Evolutionary conservation across 1,140 invertebrate species (phyloP).

Genomic region (Melitaea cinxia): DNA sequence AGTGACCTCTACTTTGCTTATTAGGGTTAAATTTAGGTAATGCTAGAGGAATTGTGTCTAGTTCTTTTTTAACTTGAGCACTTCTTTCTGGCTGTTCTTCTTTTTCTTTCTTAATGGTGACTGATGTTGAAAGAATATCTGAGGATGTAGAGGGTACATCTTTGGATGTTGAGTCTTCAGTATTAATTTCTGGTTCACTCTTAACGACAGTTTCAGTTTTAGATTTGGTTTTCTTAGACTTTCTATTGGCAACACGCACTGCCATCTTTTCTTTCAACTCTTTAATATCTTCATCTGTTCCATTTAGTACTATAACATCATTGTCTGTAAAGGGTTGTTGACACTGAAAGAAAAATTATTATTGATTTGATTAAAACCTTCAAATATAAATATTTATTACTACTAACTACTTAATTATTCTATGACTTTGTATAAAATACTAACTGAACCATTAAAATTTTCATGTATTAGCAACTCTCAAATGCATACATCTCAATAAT

Average conservation of each 20-base stretch:
- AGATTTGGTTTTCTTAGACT: slow-evolving; percentile 85
- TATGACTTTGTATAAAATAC: too few species aligned
- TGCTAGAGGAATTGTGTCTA: slow-evolving; percentile 70
- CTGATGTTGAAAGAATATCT: slow-evolving; percentile 41
- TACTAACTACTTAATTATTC: too few species aligned
- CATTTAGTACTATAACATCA: slow-evolving; percentile 94
- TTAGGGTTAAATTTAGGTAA: slow-evolving; percentile 74
- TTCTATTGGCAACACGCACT: slow-evolving; percentile 84
- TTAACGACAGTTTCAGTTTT: slow-evolving; percentile 50
- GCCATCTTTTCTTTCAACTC: slow-evolving; percentile 85
- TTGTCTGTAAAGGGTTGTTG: slow-evolving; percentile 88
- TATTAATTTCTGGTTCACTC: slow-evolving; percentile 50
- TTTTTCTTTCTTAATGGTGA: slow-evolving; percentile 35
- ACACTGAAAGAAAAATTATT: slow-evolving; percentile 83
- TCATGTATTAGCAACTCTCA: too few species aligned
- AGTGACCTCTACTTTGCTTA: slow-evolving; percentile 71
- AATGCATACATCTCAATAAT: too few species aligned
- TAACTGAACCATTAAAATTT: too few species aligned
- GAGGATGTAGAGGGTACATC: slow-evolving; percentile 37
- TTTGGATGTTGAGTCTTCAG: slow-evolving; percentile 41
- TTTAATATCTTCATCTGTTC: slow-evolving; percentile 89
- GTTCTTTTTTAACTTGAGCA: slow-evolving; percentile 59
- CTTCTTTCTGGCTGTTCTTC: slow-evolving; percentile 42
- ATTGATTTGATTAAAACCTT: slow-evolving; percentile 23
- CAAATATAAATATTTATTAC: too few species aligned